phyloP scores from a whole-genome alignment of 2,797 vertebrate species.

The Hafferia zeledoni region DNA sequence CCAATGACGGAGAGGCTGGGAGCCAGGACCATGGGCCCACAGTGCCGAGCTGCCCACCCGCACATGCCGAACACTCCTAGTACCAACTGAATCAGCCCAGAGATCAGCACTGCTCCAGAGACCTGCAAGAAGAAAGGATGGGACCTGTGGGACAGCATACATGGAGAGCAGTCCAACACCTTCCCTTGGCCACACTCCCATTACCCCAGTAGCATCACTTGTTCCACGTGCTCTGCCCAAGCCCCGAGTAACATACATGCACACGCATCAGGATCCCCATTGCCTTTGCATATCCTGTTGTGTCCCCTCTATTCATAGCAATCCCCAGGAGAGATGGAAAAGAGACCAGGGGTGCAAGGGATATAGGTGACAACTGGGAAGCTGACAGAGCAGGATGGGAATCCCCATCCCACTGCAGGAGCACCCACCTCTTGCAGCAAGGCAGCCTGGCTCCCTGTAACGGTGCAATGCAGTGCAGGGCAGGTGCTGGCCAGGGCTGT shows the following conservation, averaged over 20 bases:
- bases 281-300: neutral
- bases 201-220: fast-evolving
- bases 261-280: fast-evolving
- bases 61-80: slow-evolving; percentile 77
- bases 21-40: slow-evolving; percentile 85
- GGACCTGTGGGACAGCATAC: neutral
- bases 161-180: neutral
- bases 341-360: neutral
- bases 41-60: slow-evolving; percentile 68
- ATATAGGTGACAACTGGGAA: neutral
- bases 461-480: neutral
- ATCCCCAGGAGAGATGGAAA: neutral
- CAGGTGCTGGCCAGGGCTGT: neutral
- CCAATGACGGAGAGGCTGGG: slow-evolving; percentile 84
- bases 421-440: slow-evolving; percentile 72
- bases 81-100: slow-evolving; percentile 78
- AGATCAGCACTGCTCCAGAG: slow-evolving; percentile 81
- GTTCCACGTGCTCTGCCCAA: fast-evolving
- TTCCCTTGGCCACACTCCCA: neutral
- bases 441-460: neutral
- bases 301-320: neutral
- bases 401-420: neutral
- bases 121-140: slow-evolving; percentile 66
- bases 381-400: neutral
- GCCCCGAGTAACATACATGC: neutral